Conservation (phyloP, 2,797 vertebrate species). For the Acridotheres tristis region DNA sequence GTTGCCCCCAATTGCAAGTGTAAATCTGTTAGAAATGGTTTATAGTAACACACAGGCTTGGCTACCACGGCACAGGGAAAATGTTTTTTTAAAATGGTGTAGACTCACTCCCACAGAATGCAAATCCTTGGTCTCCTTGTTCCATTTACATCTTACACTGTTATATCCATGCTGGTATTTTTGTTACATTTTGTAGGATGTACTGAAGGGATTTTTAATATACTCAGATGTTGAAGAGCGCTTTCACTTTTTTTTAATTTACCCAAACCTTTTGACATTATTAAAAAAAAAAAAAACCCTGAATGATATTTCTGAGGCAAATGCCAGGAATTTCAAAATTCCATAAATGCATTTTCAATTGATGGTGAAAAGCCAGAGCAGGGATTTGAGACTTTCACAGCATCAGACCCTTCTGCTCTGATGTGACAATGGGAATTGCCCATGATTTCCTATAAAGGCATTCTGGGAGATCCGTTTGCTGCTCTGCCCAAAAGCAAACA, state of each 20-base stretch:
- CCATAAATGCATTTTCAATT: not conserved
- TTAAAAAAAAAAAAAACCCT: constrained; percentile 16
- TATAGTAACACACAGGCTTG: constrained; percentile 13
- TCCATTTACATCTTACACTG: not conserved
- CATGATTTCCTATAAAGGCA: rapidly evolving
- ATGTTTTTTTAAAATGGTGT: not conserved
- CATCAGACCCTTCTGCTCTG: not conserved
- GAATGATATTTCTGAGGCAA: constrained; percentile 9
- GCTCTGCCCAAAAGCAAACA: not conserved
- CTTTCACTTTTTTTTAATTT: not conserved
- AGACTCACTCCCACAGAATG: not conserved
- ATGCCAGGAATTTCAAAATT: constrained; percentile 3
- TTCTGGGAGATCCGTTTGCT: rapidly evolving
- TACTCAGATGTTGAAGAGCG: not conserved
- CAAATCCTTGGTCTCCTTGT: not conserved
- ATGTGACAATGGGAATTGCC: not conserved
- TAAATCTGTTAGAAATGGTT: not conserved
- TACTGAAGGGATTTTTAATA: constrained; percentile 25
- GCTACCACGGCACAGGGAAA: not conserved
- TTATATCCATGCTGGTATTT: not conserved
- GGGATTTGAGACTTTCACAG: not conserved
- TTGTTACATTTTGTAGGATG: not conserved
- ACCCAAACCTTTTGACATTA: constrained; percentile 7
- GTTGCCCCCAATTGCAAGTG: not conserved
- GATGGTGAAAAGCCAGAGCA: not conserved